Conservation (phyloP, 2,113 vertebrate genomes). For the Orthonyx spaldingii region DNA sequence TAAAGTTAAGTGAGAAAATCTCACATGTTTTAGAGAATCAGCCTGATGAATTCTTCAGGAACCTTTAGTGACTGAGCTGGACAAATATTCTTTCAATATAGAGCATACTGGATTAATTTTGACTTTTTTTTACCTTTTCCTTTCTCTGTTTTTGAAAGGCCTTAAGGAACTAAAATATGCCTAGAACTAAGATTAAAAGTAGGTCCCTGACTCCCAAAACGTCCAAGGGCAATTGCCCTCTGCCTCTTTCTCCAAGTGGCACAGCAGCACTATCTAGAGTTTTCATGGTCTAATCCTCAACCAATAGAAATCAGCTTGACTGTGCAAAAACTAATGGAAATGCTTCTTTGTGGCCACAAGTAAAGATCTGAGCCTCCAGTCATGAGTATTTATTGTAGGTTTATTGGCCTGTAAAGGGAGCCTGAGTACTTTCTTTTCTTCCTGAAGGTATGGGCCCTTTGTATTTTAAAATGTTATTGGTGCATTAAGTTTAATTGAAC, state of each 20-base stretch:
- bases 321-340: not conserved
- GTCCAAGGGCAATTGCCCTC: not conserved
- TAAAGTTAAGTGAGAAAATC: not conserved
- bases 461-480: slow-evolving; percentile 1
- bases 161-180: not conserved
- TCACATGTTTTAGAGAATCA: not conserved
- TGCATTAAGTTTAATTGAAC: slow-evolving; percentile 10
- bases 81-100: not conserved
- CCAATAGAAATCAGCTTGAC: not conserved
- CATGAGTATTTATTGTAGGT: not conserved
- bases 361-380: not conserved
- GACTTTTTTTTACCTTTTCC: not conserved
- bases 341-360: not conserved
- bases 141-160: not conserved
- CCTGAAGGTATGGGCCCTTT: not conserved
- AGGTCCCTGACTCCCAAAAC: not conserved
- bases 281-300: not conserved
- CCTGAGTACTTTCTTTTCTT: not conserved
- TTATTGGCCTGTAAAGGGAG: slow-evolving; percentile 8
- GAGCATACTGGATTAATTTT: not conserved
- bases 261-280: not conserved
- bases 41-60: not conserved
- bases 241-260: not conserved
- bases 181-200: not conserved
- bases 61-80: not conserved